Percentiles rank a stretch among this genome's conserved stretches.
Evolutionary conservation across 2,113 vertebrate genomes (phyloP).

Genomic region (Spea bombifrons): DNA sequence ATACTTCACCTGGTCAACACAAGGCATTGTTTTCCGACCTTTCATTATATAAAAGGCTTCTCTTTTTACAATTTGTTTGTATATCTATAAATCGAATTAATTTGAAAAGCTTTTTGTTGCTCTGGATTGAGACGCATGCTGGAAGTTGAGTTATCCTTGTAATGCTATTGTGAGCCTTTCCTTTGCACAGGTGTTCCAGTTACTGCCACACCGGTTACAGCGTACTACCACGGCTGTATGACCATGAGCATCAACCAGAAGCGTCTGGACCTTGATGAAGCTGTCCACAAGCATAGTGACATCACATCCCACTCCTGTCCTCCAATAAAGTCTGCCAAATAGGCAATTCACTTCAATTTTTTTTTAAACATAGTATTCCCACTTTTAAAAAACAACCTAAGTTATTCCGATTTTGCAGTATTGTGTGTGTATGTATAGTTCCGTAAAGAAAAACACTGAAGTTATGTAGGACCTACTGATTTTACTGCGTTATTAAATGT

Average conservation of each 20-base stretch:
- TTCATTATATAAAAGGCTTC: neutral
- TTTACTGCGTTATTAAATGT: conserved; percentile 14
- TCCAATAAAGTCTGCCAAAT: conserved; percentile 52
- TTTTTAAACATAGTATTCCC: conserved; percentile 47
- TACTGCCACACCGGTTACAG: conserved; percentile 82
- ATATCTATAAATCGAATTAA: too few relatives aligned
- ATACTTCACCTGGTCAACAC: too few relatives aligned
- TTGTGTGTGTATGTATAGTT: conserved; percentile 68
- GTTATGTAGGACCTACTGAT: conserved; percentile 66
- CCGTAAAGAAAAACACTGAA: conserved; percentile 64
- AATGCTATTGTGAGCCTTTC: neutral
- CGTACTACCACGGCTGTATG: conserved; percentile 89
- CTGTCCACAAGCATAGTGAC: conserved; percentile 84
- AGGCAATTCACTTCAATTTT: conserved; percentile 57
- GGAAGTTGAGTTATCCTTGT: too few relatives aligned
- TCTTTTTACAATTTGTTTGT: too few relatives aligned
- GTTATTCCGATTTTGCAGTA: conserved; percentile 67
- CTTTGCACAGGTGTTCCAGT: conserved; percentile 78
- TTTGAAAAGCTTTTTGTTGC: too few relatives aligned
- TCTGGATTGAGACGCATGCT: too few relatives aligned
- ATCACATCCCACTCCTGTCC: conserved; percentile 95
- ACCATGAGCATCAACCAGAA: conserved; percentile 71
- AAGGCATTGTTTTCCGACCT: neutral
- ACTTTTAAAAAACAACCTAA: conserved; percentile 58
- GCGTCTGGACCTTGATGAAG: conserved; percentile 82